Conservation (phyloP, 2,113 vertebrate species). For the Ariopsis seemanni region DNA sequence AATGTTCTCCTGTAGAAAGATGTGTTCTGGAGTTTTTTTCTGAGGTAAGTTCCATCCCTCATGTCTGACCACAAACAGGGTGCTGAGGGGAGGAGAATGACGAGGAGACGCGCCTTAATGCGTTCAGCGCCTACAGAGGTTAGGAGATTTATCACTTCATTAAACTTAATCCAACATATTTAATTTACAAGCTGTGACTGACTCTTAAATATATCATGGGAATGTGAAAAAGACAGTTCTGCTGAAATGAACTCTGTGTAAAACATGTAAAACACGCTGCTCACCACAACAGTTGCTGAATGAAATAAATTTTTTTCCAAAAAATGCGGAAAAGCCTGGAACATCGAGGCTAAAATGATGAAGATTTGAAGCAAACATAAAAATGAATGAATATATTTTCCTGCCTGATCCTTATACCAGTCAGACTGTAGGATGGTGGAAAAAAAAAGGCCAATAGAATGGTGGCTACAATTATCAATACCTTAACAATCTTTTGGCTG, state of each 20-base stretch:
- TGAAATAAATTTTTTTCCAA: background rate
- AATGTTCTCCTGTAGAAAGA: background rate
- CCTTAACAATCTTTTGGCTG: no score
- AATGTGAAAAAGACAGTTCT: background rate
- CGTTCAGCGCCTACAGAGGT: background rate
- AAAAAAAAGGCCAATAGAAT: background rate
- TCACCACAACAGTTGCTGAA: background rate
- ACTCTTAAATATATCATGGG: background rate
- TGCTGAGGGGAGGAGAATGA: conserved; percentile 15
- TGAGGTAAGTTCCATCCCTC: conserved; percentile 24
- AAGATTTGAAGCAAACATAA: background rate
- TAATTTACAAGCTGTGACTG: background rate
- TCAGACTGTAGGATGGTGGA: no score
- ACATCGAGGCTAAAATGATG: background rate
- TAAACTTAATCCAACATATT: background rate
- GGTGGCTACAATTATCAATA: no score
- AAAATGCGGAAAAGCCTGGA: background rate
- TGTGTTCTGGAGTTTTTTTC: background rate
- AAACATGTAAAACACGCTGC: background rate
- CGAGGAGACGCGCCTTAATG: conserved; percentile 13
- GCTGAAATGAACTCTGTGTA: background rate
- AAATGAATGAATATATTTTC: background rate
- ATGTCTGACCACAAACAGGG: conserved; percentile 34
- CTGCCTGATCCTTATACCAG: background rate
- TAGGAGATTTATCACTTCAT: background rate